Conservation (phyloP, 2,113 vertebrate species). For the Phrynocephalus versicolor region DNA sequence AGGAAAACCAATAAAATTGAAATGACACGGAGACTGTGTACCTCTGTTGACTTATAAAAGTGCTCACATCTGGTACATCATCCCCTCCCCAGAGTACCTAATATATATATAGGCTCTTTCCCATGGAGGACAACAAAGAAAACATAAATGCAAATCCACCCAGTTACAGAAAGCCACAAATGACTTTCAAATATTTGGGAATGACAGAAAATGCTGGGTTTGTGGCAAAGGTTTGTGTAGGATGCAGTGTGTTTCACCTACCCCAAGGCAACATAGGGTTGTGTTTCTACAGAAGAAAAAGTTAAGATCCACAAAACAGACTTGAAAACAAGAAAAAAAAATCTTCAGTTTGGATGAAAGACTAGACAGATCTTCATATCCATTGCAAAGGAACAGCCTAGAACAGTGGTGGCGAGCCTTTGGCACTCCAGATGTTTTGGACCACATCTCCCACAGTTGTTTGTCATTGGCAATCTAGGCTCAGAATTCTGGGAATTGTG, state of each 20-base stretch:
- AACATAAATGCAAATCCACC: neutral
- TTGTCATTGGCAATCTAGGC: too few species aligned
- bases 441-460: too few species aligned
- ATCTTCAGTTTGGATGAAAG: neutral
- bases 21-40: neutral
- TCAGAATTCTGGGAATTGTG: too few species aligned
- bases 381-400: neutral
- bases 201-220: neutral
- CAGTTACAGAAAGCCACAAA: neutral
- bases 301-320: neutral
- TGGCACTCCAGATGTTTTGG: too few species aligned
- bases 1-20: neutral
- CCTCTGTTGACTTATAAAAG: neutral
- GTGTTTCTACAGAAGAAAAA: neutral
- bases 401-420: too few species aligned
- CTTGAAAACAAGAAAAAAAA: neutral
- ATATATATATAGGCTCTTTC: neutral
- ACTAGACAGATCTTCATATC: neutral
- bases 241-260: neutral
- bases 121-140: neutral
- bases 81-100: neutral
- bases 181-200: neutral
- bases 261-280: neutral
- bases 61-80: neutral
- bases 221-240: neutral